Evolutionary conservation across 2,888 invertebrate species (phyloP), one percentile per base, ranked within the genome.

Genomic region (Callyntrura guangdongensis): DNA sequence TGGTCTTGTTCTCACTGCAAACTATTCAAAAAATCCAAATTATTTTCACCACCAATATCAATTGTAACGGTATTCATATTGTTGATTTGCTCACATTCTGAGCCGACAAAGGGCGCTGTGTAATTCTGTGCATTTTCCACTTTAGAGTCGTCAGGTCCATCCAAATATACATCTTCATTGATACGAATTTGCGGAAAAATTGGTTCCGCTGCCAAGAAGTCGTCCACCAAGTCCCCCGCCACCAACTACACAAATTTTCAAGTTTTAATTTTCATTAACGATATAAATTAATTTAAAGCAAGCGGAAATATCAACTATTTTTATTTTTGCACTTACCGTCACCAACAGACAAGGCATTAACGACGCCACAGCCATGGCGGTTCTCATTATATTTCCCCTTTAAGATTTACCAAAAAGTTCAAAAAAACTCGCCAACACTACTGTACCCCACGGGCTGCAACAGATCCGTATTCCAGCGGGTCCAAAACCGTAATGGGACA

Each of bases 171-270:
- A 0, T 89, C 92, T 59, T 94, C 93, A 4, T 91, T 91, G 0
- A 91, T 90, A 8, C 91, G 85, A 36, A 94, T 84, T 74, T 79
- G 82, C 0, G 93, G 94, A 79, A 91, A 91, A 2, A 93, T 83
- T 1, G 94, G 93, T 49, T 67, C 86, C 8, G 94, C 93, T 45
- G 91, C 83, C n/a, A 93, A 59, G 56, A 93, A 94, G 4, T 91
- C 91, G 53, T 94, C 91, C 0, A 67, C 20, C 22, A 92, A 89
- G 74, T 91, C 91, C 2, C 84, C 90, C 9, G 17, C 53, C 11
- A 88, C 88, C 56, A 85, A 6, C 79, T 74, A 17, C 20, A 27
- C 12, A 74, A 74, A 69, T 27, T 14, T 14, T 1, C 27, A n/a
- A n/a, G n/a, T n/a, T n/a, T n/a, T n/a, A n/a, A n/a, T n/a, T n/a